Conservation (phyloP, 2,797 vertebrate species). For the Gouania willdenowi region DNA sequence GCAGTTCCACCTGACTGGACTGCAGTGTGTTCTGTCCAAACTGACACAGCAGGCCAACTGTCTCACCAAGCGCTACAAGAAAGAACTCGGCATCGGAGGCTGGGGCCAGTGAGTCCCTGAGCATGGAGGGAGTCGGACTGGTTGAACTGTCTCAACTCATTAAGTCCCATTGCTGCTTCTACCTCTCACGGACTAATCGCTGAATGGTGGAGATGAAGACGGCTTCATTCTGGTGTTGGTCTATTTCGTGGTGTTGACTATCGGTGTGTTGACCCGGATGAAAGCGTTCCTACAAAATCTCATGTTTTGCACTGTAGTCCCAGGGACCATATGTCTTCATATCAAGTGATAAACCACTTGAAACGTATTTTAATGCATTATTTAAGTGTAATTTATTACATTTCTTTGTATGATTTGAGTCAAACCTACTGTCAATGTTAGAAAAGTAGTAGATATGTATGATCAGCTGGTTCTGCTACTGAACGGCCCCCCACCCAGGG, state of each 20-base stretch:
- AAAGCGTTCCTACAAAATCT: slow-evolving; percentile 7
- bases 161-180: slow-evolving; percentile 10
- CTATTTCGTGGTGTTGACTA: slow-evolving; percentile 34
- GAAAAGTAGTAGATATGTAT: slow-evolving; percentile 11
- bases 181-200: slow-evolving; percentile 5
- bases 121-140: neutral
- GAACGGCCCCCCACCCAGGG: slow-evolving; percentile 8
- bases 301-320: slow-evolving; percentile 56
- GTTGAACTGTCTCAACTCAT: slow-evolving; percentile 18
- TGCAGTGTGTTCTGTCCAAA: slow-evolving; percentile 91
- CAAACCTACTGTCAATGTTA: slow-evolving; percentile 29
- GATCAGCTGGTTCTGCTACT: slow-evolving; percentile 5
- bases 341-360: slow-evolving; percentile 37
- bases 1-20: slow-evolving; percentile 90
- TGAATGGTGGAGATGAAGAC: slow-evolving; percentile 22
- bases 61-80: slow-evolving; percentile 93
- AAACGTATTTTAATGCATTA: slow-evolving; percentile 56
- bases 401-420: slow-evolving; percentile 28
- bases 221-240: slow-evolving; percentile 34
- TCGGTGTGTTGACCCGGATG: slow-evolving; percentile 43
- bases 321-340: slow-evolving; percentile 17
- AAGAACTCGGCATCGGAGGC: slow-evolving; percentile 89
- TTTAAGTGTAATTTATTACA: slow-evolving; percentile 67
- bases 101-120: slow-evolving; percentile 81
- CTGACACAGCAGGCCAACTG: slow-evolving; percentile 90